Evolutionary conservation across 2,797 vertebrate species (phyloP).

Genomic region (Buceros bicornis): DNA sequence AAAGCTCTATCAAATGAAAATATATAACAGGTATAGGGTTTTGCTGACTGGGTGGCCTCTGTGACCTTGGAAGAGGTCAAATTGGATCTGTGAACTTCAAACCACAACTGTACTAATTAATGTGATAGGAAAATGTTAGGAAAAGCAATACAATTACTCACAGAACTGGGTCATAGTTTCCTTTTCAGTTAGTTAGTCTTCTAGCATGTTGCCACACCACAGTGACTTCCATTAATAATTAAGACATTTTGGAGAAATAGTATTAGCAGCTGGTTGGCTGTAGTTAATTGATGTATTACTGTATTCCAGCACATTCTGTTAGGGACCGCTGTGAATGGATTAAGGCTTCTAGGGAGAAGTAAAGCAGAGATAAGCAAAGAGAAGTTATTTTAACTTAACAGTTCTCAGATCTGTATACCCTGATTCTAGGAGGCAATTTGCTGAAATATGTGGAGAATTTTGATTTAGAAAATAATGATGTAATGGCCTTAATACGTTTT

Average conservation of each 20-base stretch:
- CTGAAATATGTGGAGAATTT: conserved; percentile 15
- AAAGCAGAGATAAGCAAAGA: conserved; percentile 50
- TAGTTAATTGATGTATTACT: conserved; percentile 76
- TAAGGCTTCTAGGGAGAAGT: conserved; percentile 62
- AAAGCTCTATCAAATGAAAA: conserved; percentile 30
- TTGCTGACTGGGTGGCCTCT: conserved; percentile 42
- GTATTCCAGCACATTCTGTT: conserved; percentile 74
- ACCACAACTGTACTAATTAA: conserved; percentile 30
- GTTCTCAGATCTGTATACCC: conserved; percentile 37
- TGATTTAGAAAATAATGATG: conserved; percentile 43
- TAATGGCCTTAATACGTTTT: conserved; percentile 23
- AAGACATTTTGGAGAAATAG: conserved; percentile 66
- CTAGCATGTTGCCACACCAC: conserved; percentile 28
- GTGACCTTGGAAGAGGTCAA: conserved; percentile 46
- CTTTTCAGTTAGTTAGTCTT: conserved; percentile 56
- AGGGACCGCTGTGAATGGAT: conserved; percentile 47
- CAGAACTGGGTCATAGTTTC: conserved; percentile 61
- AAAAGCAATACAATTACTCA: conserved; percentile 50
- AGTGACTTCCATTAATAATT: conserved; percentile 74
- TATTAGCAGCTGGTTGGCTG: conserved; percentile 74
- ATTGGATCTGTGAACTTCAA: conserved; percentile 62
- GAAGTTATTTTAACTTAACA: conserved; percentile 65
- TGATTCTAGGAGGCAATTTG: conserved; percentile 49
- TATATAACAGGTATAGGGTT: neutral
- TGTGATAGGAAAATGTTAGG: conserved; percentile 1